phyloP scores from a whole-genome alignment of 2,888 invertebrate genomes.

The Amphiduros pacificus region DNA sequence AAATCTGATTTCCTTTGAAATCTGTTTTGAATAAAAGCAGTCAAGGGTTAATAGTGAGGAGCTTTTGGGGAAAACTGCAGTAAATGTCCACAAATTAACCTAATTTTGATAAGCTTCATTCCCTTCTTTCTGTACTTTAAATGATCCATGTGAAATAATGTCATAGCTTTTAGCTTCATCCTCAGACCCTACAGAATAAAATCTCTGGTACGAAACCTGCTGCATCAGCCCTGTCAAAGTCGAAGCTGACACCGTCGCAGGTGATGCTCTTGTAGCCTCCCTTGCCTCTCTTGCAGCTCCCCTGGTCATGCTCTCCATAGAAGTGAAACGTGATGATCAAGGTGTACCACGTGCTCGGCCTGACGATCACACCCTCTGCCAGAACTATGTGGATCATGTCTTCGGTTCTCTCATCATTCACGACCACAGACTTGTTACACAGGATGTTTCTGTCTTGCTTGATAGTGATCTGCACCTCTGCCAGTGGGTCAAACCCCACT shows the following conservation, averaged over 20 bases:
- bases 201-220: slow-evolving; percentile 25
- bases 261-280: slow-evolving; percentile 19
- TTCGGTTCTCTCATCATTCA: slow-evolving; percentile 15
- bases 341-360: slow-evolving; percentile 19
- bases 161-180: too few relatives aligned
- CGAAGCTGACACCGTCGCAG: slow-evolving; percentile 21
- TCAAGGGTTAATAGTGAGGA: too few relatives aligned
- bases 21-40: too few relatives aligned
- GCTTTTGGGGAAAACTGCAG: too few relatives aligned
- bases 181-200: slow-evolving; percentile 18
- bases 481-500: slow-evolving; percentile 22
- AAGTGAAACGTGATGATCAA: slow-evolving; percentile 27
- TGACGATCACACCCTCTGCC: slow-evolving; percentile 16
- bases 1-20: too few relatives aligned
- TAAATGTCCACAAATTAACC: too few relatives aligned
- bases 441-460: slow-evolving; percentile 21
- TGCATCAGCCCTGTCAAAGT: slow-evolving; percentile 27
- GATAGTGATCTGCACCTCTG: slow-evolving; percentile 23
- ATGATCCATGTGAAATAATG: too few relatives aligned
- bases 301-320: slow-evolving; percentile 28
- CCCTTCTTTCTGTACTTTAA: too few relatives aligned
- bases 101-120: too few relatives aligned
- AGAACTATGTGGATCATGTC: slow-evolving; percentile 16
- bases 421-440: slow-evolving; percentile 12
- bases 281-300: slow-evolving; percentile 24